These are phyloP conservation scores for Volucella inflata DNA, from an alignment of 2,888 invertebrate genomes.

Conservation along the genomic window DNA sequence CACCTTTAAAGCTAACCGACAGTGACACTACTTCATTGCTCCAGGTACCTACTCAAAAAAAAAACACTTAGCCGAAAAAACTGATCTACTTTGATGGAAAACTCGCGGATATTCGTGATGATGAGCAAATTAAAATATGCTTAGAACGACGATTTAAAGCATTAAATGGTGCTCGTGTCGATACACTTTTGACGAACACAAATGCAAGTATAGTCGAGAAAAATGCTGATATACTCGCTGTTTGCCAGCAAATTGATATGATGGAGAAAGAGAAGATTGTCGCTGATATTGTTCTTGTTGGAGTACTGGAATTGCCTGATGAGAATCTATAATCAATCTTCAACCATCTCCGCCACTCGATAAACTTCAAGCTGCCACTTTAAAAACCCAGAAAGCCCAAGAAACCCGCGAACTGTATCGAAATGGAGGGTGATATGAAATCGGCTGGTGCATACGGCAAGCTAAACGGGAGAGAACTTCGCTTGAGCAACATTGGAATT, in stretches of 20 bases:
- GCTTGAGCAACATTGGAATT: constrained; percentile 1
- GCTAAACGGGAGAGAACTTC: background rate
- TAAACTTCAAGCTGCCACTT: background rate
- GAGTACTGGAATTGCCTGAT: background rate
- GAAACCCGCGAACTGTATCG: background rate
- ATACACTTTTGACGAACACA: background rate
- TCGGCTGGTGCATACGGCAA: constrained; percentile 2
- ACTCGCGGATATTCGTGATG: no score
- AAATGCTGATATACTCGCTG: background rate
- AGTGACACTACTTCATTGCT: no score
- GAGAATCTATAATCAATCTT: background rate
- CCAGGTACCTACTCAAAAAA: no score
- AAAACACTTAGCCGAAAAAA: no score
- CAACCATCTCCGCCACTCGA: background rate
- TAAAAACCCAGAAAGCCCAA: background rate
- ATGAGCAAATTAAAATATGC: no score
- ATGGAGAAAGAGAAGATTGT: constrained; percentile 2
- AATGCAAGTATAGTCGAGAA: background rate
- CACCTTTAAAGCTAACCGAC: no score
- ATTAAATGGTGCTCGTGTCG: background rate
- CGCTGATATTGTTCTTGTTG: background rate
- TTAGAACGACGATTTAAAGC: background rate
- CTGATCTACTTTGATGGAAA: no score
- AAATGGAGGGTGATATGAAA: background rate
- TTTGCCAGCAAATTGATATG: background rate